These are phyloP conservation scores for Acanthurus leucopareius DNA, from an alignment of 2,797 vertebrate species.

Conservation along the genomic window DNA sequence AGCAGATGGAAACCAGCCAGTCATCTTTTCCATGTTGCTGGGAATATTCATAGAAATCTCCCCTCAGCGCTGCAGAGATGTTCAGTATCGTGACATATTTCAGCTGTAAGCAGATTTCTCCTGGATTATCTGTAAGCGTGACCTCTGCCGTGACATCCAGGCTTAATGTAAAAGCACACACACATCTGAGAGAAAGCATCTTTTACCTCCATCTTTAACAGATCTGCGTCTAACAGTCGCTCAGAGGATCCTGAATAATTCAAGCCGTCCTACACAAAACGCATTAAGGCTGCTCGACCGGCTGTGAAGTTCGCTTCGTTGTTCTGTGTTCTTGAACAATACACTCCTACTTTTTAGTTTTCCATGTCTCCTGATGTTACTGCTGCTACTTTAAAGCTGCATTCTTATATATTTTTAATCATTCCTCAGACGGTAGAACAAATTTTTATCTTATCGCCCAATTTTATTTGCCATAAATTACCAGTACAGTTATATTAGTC, in stretches of 20 bases:
- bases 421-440: no score
- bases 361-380: no score
- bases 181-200: not conserved
- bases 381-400: no score
- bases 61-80: not conserved
- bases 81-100: not conserved
- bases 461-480: no score
- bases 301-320: not conserved
- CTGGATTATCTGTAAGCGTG: slow-evolving; percentile 1
- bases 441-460: no score
- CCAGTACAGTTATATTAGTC: no score
- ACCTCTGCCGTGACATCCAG: slow-evolving; percentile 11
- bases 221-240: not conserved
- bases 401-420: no score
- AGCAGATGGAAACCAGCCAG: not conserved
- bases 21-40: no score
- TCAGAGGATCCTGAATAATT: slow-evolving; percentile 8
- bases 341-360: no score
- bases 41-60: not conserved
- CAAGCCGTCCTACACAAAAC: not conserved
- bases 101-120: slow-evolving; percentile 7
- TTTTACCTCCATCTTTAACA: not conserved
- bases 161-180: slow-evolving; percentile 16
- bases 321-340: not conserved
- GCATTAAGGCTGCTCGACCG: not conserved